A percentile compares a stretch with the other conserved stretches of the same genome.
phyloP scores from a whole-genome alignment of 2,797 vertebrate genomes.

The Synaphobranchus kaupii region DNA sequence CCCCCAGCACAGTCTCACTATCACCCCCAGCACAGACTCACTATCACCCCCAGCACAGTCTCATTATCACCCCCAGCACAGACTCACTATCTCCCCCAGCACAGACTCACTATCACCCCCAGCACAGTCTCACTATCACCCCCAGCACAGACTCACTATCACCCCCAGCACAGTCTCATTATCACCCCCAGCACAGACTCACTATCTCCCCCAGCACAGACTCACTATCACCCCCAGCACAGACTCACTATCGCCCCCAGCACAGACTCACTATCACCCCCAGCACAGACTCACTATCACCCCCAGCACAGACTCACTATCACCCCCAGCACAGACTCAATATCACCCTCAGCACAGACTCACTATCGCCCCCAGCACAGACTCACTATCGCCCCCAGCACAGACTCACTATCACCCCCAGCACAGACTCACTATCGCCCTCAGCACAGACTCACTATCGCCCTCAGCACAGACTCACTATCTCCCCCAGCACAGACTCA shows the following conservation, averaged over 20 bases:
- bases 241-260: neutral
- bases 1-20: neutral
- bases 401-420: neutral
- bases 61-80: neutral
- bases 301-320: neutral
- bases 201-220: neutral
- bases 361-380: neutral
- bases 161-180: neutral
- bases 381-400: neutral
- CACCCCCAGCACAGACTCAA: neutral
- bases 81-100: neutral
- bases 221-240: neutral
- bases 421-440: neutral
- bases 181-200: neutral
- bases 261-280: neutral
- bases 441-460: neutral
- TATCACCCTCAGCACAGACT: neutral
- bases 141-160: neutral
- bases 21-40: neutral
- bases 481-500: neutral
- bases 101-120: neutral
- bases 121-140: neutral
- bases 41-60: neutral
- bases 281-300: neutral
- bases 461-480: neutral